Conservation (phyloP, 2,797 vertebrate species). For the Microctenopoma lineatum region DNA sequence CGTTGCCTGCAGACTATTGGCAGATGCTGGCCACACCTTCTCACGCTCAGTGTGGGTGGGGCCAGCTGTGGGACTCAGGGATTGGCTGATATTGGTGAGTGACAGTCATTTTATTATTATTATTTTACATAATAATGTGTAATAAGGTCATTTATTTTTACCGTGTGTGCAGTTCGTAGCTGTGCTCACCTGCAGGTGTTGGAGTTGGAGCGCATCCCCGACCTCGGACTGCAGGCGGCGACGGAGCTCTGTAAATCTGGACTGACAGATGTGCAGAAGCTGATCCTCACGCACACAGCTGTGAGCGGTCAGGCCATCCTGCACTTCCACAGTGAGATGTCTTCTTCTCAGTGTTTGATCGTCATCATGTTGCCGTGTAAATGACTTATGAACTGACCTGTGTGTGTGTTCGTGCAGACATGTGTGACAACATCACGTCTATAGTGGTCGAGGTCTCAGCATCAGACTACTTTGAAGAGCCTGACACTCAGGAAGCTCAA, state of each 20-base stretch:
- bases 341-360: not conserved
- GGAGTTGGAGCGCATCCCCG: conserved; percentile 89
- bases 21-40: conserved; percentile 92
- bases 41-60: conserved; percentile 88
- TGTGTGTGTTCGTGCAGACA: conserved; percentile 40
- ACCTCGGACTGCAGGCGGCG: conserved; percentile 90
- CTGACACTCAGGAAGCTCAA: conserved; percentile 86
- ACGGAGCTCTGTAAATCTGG: conserved; percentile 89
- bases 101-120: not conserved
- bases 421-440: conserved; percentile 86
- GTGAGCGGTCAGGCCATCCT: conserved; percentile 92
- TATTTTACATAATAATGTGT: too few species aligned
- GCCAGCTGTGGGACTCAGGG: conserved; percentile 90
- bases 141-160: too few species aligned
- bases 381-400: too few species aligned
- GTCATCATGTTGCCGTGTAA: too few species aligned
- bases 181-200: conserved; percentile 89
- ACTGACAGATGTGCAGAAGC: conserved; percentile 86
- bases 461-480: conserved; percentile 90
- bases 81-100: conserved; percentile 88
- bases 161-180: conserved; percentile 81
- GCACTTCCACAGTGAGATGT: conserved; percentile 90
- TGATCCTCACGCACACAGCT: conserved; percentile 88
- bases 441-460: conserved; percentile 88
- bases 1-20: conserved; percentile 95